A percentile compares a stretch with the other conserved stretches of the same genome.
Evolutionary conservation across 2,888 invertebrate genomes (phyloP).

Genomic region (Graphium colonna): DNA sequence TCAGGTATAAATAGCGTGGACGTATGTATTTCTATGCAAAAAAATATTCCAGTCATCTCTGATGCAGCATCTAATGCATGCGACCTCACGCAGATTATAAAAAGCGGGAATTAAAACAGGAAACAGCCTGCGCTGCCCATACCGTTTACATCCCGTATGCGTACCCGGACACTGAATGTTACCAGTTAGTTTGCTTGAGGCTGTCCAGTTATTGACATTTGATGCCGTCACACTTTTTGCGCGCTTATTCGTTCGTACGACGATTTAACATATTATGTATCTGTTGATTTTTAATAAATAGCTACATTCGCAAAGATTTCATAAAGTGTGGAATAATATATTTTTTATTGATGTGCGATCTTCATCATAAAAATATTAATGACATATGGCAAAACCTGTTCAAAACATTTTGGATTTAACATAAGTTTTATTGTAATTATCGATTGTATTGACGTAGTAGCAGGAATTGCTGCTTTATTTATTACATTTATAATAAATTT

Average conservation of each 20-base stretch:
- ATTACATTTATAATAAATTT: too few relatives aligned
- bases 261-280: too few relatives aligned
- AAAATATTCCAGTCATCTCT: slow-evolving; percentile 19
- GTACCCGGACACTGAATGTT: slow-evolving; percentile 60
- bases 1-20: slow-evolving; percentile 16
- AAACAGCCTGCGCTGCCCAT: slow-evolving; percentile 46
- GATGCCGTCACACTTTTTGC: slow-evolving; percentile 42
- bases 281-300: too few relatives aligned
- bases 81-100: slow-evolving; percentile 51
- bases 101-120: slow-evolving; percentile 61
- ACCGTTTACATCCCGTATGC: slow-evolving; percentile 55
- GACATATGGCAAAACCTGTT: too few relatives aligned
- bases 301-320: too few relatives aligned
- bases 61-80: slow-evolving; percentile 33
- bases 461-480: too few relatives aligned
- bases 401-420: too few relatives aligned
- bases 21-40: slow-evolving; percentile 13
- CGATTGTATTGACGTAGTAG: too few relatives aligned
- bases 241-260: slow-evolving; percentile 32
- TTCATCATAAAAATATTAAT: too few relatives aligned
- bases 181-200: slow-evolving; percentile 48
- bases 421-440: too few relatives aligned
- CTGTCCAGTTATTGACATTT: slow-evolving; percentile 57
- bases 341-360: too few relatives aligned
- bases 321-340: too few relatives aligned